These are phyloP conservation scores for Chiloscyllium plagiosum DNA, from an alignment of 2,113 vertebrate species.

Conservation along the genomic window DNA sequence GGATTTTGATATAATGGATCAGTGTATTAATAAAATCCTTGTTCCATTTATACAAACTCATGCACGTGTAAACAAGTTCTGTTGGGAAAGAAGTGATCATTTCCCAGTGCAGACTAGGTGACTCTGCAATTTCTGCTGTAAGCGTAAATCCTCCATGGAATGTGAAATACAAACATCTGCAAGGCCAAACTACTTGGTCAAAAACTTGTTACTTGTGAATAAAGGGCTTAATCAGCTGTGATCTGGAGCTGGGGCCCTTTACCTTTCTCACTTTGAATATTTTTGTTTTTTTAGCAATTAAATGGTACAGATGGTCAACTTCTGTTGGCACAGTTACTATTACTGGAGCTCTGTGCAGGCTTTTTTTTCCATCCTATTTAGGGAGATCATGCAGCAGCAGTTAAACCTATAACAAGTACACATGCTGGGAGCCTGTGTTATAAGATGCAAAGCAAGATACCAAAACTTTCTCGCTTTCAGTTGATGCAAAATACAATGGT, in stretches of 20 bases:
- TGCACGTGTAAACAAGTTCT: not conserved
- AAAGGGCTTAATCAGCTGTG: not conserved
- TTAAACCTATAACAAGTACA: not conserved
- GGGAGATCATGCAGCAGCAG: not conserved
- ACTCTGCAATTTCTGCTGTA: not conserved
- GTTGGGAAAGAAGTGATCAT: not conserved
- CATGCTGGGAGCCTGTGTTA: not conserved
- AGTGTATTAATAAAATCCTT: not conserved
- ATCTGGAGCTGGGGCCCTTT: not conserved
- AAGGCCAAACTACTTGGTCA: not conserved
- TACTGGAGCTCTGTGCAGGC: not conserved
- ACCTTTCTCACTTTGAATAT: not conserved
- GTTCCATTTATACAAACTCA: not conserved
- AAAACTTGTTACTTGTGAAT: not conserved
- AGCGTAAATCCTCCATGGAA: not conserved
- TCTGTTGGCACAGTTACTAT: not conserved
- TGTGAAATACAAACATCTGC: not conserved
- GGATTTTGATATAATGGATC: not conserved
- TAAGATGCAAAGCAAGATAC: not conserved
- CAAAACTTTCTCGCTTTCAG: not conserved
- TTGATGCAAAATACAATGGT: not conserved
- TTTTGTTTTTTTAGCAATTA: not conserved
- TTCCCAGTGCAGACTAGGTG: not conserved
- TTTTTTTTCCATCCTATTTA: not conserved
- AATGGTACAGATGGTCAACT: not conserved